Evolutionary conservation across 1,140 invertebrate genomes (phyloP).

Genomic region (Eumeta japonica): DNA sequence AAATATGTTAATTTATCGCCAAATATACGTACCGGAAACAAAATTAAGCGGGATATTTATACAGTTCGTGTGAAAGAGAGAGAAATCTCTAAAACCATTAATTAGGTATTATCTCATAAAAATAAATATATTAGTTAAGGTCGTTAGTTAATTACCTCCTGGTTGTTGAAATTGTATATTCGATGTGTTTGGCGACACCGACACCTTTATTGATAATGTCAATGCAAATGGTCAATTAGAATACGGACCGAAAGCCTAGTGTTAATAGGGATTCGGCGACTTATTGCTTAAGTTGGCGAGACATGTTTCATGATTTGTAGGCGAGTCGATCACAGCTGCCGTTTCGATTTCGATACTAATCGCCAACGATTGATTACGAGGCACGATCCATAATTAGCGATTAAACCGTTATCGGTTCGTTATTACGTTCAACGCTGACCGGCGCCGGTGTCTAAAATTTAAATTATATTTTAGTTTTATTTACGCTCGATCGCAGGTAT

Average conservation of each 20-base stretch:
- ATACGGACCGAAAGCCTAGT: slow-evolving; percentile 22
- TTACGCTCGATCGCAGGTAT: too few relatives aligned
- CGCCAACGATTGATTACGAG: too few relatives aligned
- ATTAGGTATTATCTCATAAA: not conserved
- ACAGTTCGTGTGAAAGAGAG: too few relatives aligned
- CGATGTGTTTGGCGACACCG: too few relatives aligned
- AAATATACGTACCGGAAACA: not conserved
- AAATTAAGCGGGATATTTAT: not conserved
- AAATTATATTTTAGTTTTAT: too few relatives aligned
- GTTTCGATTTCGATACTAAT: too few relatives aligned
- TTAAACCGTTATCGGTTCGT: not conserved
- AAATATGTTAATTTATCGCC: not conserved
- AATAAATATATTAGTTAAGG: slow-evolving; percentile 20
- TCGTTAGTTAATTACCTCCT: slow-evolving; percentile 44
- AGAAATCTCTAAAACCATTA: not conserved
- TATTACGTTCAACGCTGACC: too few relatives aligned
- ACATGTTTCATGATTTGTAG: too few relatives aligned
- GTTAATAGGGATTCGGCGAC: not conserved
- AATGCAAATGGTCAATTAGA: slow-evolving; percentile 51
- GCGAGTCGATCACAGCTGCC: too few relatives aligned
- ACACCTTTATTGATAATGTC: slow-evolving; percentile 24
- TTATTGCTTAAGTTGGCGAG: too few relatives aligned
- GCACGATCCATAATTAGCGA: not conserved
- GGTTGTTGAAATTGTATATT: slow-evolving; percentile 47
- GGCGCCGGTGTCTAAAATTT: too few relatives aligned